Base-by-base conservation (phyloP, 1,140 invertebrate genomes). In the Neodiprion fabricii region DNA sequence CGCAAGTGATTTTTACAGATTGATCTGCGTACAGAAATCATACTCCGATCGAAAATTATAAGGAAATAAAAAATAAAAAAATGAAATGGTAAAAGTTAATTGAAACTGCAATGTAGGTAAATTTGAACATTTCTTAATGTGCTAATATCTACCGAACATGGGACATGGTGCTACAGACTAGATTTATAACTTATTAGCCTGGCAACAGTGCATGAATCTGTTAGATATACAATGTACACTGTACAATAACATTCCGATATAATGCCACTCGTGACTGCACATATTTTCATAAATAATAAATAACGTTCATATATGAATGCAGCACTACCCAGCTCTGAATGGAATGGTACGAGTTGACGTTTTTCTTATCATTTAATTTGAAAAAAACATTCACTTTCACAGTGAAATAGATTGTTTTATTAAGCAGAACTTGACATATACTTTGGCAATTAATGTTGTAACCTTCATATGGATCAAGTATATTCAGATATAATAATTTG, bases 221-320 rank as follows among this genome's bases (percentile, higher is more conserved):
- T 72, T 68, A 77, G 76, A 79, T 78, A 80, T 80, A 83, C 65
- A 80, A 77, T 68, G 81, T 78, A 81, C 50, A 79, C 81, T 84
- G 81, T 84, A 84, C 83, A 84, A 79, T 84, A 84, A 84, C 82
- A 82, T 84, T 84, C 84, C 78, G 79, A 82, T 40, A 40, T 84
- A 85, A 79, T 80, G 77, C 72, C 78, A 84, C 77, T 81, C 81
- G 72, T 78, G 75, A 76, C 48, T 84, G 77, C 72, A 78, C 70
- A 69, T 67, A 77, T 50, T 48, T 71, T 50, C 11, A 48, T 50
- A 48, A 71, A 48, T 48, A 48, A 71, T 47, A 71, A 12, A 71
- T 61, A 78, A 68, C 67, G 70, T 73, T 23, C 77, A 73, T 74
- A 28, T 76, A 70, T 74, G 53, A 77, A 75, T 77, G 67, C 73